Evolutionary conservation across 2,113 vertebrate genomes (phyloP).

Genomic region (Chlorodrepanis virens): DNA sequence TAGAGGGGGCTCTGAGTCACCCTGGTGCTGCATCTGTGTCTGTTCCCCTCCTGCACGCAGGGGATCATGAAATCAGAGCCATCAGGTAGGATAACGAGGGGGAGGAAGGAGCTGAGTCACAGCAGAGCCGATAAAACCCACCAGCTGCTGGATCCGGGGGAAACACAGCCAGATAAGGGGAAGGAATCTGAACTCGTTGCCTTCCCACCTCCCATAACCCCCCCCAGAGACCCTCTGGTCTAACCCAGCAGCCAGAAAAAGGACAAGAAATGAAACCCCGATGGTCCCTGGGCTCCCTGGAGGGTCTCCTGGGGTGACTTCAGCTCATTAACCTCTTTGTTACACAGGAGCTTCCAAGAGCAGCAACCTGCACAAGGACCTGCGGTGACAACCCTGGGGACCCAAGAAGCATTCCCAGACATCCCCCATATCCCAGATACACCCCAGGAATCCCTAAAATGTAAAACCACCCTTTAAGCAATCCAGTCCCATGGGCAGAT

Average conservation of each 20-base stretch:
- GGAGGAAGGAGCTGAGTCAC: constrained; percentile 6
- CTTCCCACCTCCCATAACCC: not conserved
- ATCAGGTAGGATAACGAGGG: not conserved
- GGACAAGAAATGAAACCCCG: not conserved
- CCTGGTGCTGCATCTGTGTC: not conserved
- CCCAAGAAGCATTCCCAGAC: not conserved
- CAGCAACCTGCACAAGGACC: not conserved
- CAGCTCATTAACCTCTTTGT: not conserved
- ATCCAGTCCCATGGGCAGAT: not conserved
- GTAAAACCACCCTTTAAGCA: not conserved
- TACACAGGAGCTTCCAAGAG: not conserved
- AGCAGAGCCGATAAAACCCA: constrained; percentile 2
- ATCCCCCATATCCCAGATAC: not conserved
- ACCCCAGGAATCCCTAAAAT: not conserved
- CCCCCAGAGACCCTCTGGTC: not conserved
- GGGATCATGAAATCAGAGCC: not conserved
- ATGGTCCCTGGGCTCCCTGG: not conserved
- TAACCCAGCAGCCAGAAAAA: not conserved
- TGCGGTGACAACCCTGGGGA: not conserved
- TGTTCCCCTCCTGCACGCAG: not conserved
- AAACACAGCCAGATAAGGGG: not conserved
- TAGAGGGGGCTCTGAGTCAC: not conserved
- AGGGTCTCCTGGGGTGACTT: not conserved
- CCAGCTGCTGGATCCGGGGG: not conserved
- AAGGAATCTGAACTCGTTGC: not conserved